phyloP scores from a whole-genome alignment of 2,113 vertebrate species.

The Haliaeetus leucogaster region DNA sequence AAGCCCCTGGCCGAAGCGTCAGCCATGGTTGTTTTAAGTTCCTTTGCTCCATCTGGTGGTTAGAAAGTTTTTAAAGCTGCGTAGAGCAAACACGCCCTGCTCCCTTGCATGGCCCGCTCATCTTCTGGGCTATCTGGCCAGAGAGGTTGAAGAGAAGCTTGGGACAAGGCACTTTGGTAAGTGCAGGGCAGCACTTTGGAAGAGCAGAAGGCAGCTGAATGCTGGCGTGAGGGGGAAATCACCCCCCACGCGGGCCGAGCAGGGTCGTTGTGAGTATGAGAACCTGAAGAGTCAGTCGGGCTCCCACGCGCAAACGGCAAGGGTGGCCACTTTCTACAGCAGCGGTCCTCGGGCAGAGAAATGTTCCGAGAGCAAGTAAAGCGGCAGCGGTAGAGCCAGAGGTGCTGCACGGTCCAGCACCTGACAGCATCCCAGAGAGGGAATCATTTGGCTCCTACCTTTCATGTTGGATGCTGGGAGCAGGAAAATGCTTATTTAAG shows the following conservation, averaged over 20 bases:
- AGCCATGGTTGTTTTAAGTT: neutral
- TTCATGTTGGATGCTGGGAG: neutral
- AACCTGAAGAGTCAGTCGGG: neutral
- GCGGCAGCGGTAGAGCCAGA: neutral
- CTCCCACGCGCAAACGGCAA: neutral
- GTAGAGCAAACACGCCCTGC: fast-evolving
- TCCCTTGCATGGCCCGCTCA: neutral
- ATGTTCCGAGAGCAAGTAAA: neutral
- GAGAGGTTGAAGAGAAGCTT: neutral
- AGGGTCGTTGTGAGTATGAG: fast-evolving
- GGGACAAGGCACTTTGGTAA: neutral
- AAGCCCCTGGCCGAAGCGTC: neutral
- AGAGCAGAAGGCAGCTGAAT: neutral
- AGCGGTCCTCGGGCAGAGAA: neutral
- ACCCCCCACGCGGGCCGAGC: fast-evolving
- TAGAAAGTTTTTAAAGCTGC: neutral
- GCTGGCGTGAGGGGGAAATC: neutral
- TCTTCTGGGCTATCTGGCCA: fast-evolving
- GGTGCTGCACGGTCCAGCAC: neutral
- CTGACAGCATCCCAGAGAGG: neutral
- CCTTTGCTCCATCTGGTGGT: conserved; percentile 50
- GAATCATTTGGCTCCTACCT: neutral
- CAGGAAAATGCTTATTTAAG: neutral
- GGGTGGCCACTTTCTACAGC: neutral
- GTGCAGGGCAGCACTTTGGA: fast-evolving